A percentile compares a stretch with the other conserved stretches of the same genome.
Conservation (phyloP, 2,797 vertebrate species). For the Cynodonichthys magdalenae region DNA sequence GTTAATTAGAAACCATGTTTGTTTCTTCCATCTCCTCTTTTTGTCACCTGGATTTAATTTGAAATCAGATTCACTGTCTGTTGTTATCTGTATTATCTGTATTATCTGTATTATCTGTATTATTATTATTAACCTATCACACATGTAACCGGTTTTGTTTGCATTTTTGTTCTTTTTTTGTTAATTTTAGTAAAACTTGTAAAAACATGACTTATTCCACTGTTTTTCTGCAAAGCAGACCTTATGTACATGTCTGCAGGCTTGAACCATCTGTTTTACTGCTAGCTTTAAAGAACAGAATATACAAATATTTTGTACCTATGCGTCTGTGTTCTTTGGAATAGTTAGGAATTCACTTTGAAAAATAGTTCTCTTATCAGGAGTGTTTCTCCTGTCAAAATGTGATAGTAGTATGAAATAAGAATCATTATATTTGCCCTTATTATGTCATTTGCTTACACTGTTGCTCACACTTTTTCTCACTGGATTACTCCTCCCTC, state of each 20-base stretch:
- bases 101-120: too few species aligned
- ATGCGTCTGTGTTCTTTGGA: slow-evolving; percentile 8
- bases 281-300: slow-evolving; percentile 56
- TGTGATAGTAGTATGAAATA: slow-evolving; percentile 9
- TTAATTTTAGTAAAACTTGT: slow-evolving; percentile 27
- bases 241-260: slow-evolving; percentile 60
- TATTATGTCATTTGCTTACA: slow-evolving; percentile 13
- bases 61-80: slow-evolving; percentile 35
- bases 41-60: slow-evolving; percentile 22
- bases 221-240: slow-evolving; percentile 49
- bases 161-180: slow-evolving; percentile 1
- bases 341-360: slow-evolving; percentile 9
- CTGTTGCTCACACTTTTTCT: slow-evolving; percentile 2
- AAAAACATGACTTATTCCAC: slow-evolving; percentile 58
- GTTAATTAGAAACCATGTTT: slow-evolving; percentile 44
- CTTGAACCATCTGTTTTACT: slow-evolving; percentile 71
- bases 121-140: slow-evolving; percentile 45
- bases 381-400: slow-evolving; percentile 16
- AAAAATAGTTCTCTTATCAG: slow-evolving; percentile 21
- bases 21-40: slow-evolving; percentile 3
- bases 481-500: slow-evolving; percentile 20
- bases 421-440: slow-evolving; percentile 26
- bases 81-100: slow-evolving; percentile 13
- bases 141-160: slow-evolving; percentile 18
- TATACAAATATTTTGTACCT: slow-evolving; percentile 50